Percentiles rank a stretch among this genome's conserved stretches.
These are phyloP conservation scores for Ciona savignyi DNA, from an alignment of 23 tunicate species.

Conservation along the genomic window DNA sequence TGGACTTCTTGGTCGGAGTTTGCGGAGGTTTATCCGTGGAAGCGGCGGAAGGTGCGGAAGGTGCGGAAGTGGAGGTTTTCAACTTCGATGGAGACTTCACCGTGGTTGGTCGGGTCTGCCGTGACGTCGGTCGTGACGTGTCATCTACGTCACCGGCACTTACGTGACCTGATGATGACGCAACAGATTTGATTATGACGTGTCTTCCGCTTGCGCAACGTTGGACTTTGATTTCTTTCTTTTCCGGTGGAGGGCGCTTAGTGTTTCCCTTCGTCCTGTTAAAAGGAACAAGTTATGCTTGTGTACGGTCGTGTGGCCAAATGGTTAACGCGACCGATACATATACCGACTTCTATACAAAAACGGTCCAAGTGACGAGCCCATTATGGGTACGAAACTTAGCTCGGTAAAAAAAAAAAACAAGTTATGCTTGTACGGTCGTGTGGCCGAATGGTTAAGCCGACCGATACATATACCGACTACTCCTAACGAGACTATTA, in stretches of 20 bases:
- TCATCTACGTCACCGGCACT: slow-evolving; percentile 6
- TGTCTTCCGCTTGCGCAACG: slow-evolving; percentile 90
- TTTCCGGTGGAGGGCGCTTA: slow-evolving; percentile 49
- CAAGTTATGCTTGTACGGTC: not conserved
- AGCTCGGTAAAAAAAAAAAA: no score
- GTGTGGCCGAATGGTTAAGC: not conserved
- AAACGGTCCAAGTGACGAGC: no score
- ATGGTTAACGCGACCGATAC: not conserved
- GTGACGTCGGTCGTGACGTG: slow-evolving; percentile 9
- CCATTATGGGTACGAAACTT: not conserved
- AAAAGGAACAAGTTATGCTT: no score
- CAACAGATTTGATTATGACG: slow-evolving; percentile 56
- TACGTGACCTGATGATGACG: slow-evolving; percentile 6
- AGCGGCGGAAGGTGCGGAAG: not conserved
- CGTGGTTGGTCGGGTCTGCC: slow-evolving; percentile 19
- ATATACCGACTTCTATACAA: not conserved
- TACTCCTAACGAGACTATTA: not conserved
- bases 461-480: not conserved
- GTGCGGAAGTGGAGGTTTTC: not conserved
- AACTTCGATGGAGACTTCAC: slow-evolving; percentile 6
- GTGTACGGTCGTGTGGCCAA: not conserved
- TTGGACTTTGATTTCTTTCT: slow-evolving; percentile 75
- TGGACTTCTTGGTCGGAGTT: not conserved
- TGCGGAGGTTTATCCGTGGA: not conserved
- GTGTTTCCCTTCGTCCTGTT: slow-evolving; percentile 25